Conservation (phyloP, 2,113 vertebrate genomes). For the Oxygymnocypris stewartii region DNA sequence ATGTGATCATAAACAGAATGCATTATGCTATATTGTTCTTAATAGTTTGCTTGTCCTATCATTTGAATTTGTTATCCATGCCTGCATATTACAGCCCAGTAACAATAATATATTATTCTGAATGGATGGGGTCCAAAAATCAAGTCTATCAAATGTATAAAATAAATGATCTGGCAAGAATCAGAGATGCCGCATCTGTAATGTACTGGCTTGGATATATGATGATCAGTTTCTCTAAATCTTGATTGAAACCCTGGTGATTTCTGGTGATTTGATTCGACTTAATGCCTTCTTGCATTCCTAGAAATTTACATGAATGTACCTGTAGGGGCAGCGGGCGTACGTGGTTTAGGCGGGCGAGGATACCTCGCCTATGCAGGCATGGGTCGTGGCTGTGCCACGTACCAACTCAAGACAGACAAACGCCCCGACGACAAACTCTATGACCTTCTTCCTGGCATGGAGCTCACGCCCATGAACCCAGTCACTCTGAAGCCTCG, state of each 20-base stretch:
- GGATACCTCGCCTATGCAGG: conserved; percentile 92
- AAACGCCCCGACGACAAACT: conserved; percentile 92
- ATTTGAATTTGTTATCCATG: conserved; percentile 55
- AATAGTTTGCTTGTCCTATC: conserved; percentile 8
- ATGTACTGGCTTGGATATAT: conserved; percentile 68
- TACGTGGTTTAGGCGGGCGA: conserved; percentile 94
- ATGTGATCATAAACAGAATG: background rate
- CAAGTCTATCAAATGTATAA: conserved; percentile 27
- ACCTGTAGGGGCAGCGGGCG: conserved; percentile 99
- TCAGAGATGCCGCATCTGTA: conserved; percentile 48
- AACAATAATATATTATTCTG: conserved; percentile 34
- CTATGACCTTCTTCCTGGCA: conserved; percentile 94
- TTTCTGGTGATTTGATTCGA: conserved; percentile 95
- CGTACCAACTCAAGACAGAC: conserved; percentile 87
- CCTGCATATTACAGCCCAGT: conserved; percentile 63
- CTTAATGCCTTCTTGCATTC: conserved; percentile 97
- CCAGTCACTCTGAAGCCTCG: conserved; percentile 84
- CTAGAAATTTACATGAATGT: conserved; percentile 99
- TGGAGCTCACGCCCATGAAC: conserved; percentile 96
- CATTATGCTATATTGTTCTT: background rate
- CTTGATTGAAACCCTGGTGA: conserved; percentile 73
- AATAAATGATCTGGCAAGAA: conserved; percentile 27
- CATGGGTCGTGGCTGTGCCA: conserved; percentile 73
- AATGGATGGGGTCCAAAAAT: conserved; percentile 29
- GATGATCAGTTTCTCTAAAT: conserved; percentile 39